Base-by-base conservation (phyloP, 2,797 vertebrate genomes). In the Novumbra hubbsi region DNA sequence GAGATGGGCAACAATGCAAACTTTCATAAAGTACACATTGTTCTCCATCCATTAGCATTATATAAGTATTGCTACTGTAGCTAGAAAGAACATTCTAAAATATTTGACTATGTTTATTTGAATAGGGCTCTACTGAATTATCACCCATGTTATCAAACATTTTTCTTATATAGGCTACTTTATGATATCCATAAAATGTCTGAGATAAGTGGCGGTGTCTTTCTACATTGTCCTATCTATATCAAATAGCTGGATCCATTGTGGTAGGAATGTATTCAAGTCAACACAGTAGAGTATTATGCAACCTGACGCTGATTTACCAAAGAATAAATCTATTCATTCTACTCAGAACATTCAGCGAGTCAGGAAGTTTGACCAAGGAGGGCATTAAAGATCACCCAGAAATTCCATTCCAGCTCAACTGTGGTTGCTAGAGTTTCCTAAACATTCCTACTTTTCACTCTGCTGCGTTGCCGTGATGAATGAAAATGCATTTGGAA, bases 401-500 rank as follows among this genome's bases (percentile, higher is more conserved):
- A 45, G 30, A 62, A 64, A 30, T 27, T 57, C 67, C 11, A 74
- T 21, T 57, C 67, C 14, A 74, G 9, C 73, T 5, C 50, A 38
- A 71, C 34, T 72, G 15, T 64, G 50, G 57, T 27, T 49, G 60
- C 34, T 24, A 45, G 17, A 68, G 28, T 62, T 67, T 70, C 28
- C 5, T n/a, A 65, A 69, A 72, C 72, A 77, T 80, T 79, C 67
- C 62, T 64, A 72, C 60, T 62, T 62, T 72, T 75, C 28, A 70
- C 70, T 4, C 76, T 55, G 3, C 21, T 32, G 6, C 28, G 64
- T 75, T 77, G 21, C 66, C 68, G 24, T 63, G 21, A 38, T 34
- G 30, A 52, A 32, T 28, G 21, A 50, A 50, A 8, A 66, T 70
- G 55, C n/a, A 70, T 70, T 45, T 45, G 41, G 41, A 45, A 45